Percentiles rank a stretch among this genome's conserved stretches.
These are phyloP conservation scores for Coregonus ussuriensis DNA, from an alignment of 2,797 vertebrate genomes.

Conservation along the genomic window DNA sequence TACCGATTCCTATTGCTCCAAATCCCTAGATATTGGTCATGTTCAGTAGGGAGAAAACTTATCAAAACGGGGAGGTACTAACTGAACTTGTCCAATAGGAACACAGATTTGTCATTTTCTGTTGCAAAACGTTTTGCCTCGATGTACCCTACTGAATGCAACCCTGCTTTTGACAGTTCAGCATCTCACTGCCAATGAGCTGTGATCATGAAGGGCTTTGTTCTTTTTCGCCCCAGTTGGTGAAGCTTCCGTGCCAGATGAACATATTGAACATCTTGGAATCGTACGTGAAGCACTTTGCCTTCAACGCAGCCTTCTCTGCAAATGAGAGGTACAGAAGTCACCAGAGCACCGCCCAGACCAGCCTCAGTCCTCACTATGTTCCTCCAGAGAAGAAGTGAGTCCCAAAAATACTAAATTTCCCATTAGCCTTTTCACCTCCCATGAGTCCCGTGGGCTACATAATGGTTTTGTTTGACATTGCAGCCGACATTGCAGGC, in stretches of 20 bases:
- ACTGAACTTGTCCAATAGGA: background rate
- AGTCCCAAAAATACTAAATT: constrained; percentile 40
- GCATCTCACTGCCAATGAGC: background rate
- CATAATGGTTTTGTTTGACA: background rate
- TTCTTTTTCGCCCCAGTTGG: constrained; percentile 76
- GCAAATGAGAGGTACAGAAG: constrained; percentile 93
- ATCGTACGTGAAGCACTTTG: constrained; percentile 98
- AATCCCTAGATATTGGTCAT: background rate
- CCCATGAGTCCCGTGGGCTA: background rate
- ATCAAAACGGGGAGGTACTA: background rate
- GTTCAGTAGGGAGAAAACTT: no score
- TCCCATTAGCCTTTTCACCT: background rate
- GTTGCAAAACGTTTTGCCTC: no score
- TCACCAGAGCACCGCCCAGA: constrained; percentile 84
- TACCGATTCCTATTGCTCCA: background rate
- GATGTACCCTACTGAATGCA: background rate
- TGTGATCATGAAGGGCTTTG: background rate
- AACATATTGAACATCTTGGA: constrained; percentile 98
- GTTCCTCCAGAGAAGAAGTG: constrained; percentile 96
- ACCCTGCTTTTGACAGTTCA: background rate
- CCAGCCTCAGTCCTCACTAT: constrained; percentile 85
- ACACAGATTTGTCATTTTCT: background rate
- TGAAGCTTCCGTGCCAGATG: constrained; percentile 95
- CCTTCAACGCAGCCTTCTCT: constrained; percentile 96
- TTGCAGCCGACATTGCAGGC: background rate